A percentile compares a stretch with the other conserved stretches of the same genome.
These are phyloP conservation scores for Lathamus discolor DNA, from an alignment of 2,113 vertebrate species.

Conservation along the genomic window DNA sequence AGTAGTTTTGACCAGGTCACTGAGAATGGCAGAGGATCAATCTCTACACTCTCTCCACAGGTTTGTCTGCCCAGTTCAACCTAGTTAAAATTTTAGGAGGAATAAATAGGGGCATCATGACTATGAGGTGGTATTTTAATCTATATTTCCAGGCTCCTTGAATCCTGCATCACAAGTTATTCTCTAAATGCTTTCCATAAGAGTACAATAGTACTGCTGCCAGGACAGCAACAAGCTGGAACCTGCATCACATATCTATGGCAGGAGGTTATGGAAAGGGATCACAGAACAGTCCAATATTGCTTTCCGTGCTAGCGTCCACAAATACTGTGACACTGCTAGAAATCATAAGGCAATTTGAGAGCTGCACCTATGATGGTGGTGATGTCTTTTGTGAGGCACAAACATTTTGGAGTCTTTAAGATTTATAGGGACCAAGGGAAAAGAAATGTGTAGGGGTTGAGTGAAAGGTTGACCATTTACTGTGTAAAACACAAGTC, in stretches of 20 bases:
- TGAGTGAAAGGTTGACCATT: not conserved
- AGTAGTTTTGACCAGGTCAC: constrained; percentile 44
- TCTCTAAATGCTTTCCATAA: constrained; percentile 40
- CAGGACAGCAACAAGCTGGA: not conserved
- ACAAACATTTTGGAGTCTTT: not conserved
- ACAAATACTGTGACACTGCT: not conserved
- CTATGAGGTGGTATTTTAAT: constrained; percentile 27
- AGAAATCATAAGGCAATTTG: not conserved
- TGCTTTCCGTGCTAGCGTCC: not conserved
- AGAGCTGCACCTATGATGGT: fast-evolving
- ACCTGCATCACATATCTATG: not conserved
- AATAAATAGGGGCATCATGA: constrained; percentile 13
- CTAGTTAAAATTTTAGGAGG: constrained; percentile 31
- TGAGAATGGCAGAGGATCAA: not conserved
- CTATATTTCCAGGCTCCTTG: not conserved
- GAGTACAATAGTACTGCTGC: not conserved
- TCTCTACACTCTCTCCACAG: not conserved
- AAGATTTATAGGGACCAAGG: not conserved
- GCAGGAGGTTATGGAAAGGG: not conserved
- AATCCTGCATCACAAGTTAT: not conserved
- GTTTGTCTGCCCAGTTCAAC: not conserved
- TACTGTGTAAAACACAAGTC: not conserved
- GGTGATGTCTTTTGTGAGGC: not conserved
- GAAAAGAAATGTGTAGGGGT: not conserved
- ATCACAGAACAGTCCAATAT: not conserved